Conservation (phyloP, 2,797 vertebrate genomes). For the Miopithecus talapoin region DNA sequence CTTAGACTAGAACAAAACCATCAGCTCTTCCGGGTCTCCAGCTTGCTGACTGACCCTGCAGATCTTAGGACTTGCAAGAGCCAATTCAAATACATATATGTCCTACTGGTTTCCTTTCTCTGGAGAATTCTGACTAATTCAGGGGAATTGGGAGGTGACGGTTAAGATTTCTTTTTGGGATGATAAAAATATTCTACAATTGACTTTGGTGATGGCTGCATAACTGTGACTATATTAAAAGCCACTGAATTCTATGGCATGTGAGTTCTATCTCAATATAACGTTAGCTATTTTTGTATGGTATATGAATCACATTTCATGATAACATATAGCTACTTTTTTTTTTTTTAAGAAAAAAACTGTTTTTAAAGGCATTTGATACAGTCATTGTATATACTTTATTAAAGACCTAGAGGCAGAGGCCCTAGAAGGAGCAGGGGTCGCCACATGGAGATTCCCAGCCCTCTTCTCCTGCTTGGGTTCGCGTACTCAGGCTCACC, state of each 20-base stretch:
- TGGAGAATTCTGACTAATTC: neutral
- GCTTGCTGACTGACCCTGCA: neutral
- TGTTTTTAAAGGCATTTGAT: slow-evolving; percentile 78
- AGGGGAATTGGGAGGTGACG: neutral
- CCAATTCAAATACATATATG: neutral
- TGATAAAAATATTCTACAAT: neutral
- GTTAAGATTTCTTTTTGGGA: neutral
- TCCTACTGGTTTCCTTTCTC: neutral
- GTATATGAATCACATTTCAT: neutral
- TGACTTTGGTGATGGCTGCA: neutral
- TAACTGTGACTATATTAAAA: neutral
- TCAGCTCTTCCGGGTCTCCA: neutral
- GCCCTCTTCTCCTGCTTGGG: neutral
- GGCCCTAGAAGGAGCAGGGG: neutral
- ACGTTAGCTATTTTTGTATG: neutral
- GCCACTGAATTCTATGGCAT: neutral
- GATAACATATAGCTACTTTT: neutral
- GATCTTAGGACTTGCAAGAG: neutral
- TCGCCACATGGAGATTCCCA: neutral
- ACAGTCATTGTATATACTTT: slow-evolving; percentile 74
- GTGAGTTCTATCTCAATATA: neutral
- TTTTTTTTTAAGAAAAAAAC: neutral
- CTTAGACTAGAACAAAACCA: neutral
- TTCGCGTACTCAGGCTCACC: neutral
- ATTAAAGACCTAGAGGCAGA: slow-evolving; percentile 28